These are phyloP conservation scores for Galleria mellonella DNA, from an alignment of 1,140 invertebrate genomes.

Conservation along the genomic window DNA sequence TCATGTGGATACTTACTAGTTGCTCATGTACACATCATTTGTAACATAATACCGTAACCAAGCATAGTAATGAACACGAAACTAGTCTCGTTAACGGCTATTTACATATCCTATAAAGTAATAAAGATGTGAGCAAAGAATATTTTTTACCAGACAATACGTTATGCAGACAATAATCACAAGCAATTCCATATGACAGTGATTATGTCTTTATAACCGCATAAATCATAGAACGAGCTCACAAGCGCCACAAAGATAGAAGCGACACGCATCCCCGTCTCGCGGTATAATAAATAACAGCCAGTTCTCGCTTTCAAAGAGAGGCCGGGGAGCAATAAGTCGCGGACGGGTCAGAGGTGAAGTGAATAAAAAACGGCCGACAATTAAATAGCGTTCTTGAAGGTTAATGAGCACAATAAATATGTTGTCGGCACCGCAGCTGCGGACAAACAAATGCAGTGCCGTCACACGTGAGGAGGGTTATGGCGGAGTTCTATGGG, in stretches of 20 bases:
- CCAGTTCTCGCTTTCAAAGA: conserved; percentile 67
- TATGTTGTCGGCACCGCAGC: conserved; percentile 73
- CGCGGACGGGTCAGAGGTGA: conserved; percentile 68
- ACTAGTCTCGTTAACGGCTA: no score
- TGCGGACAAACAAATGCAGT: conserved; percentile 66
- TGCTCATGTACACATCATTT: no score
- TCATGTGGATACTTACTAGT: conserved; percentile 3
- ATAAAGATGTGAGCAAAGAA: no score
- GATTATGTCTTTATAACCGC: conserved; percentile 61
- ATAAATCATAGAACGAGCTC: conserved; percentile 63
- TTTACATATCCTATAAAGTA: no score
- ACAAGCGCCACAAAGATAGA: conserved; percentile 68
- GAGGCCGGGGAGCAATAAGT: conserved; percentile 68
- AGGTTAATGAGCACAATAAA: conserved; percentile 75
- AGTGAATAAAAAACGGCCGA: conserved; percentile 73
- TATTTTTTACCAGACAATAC: no score
- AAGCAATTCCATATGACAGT: conserved; percentile 37
- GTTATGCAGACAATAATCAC: background rate
- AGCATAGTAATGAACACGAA: no score
- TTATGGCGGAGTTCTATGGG: conserved; percentile 22
- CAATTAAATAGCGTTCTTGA: conserved; percentile 74
- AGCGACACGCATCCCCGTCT: conserved; percentile 55
- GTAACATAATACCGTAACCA: no score
- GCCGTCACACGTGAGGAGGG: conserved; percentile 65
- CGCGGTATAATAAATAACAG: conserved; percentile 64